Evolutionary conservation across 2,113 vertebrate genomes (phyloP).

Genomic region (Poeciliopsis prolifica): DNA sequence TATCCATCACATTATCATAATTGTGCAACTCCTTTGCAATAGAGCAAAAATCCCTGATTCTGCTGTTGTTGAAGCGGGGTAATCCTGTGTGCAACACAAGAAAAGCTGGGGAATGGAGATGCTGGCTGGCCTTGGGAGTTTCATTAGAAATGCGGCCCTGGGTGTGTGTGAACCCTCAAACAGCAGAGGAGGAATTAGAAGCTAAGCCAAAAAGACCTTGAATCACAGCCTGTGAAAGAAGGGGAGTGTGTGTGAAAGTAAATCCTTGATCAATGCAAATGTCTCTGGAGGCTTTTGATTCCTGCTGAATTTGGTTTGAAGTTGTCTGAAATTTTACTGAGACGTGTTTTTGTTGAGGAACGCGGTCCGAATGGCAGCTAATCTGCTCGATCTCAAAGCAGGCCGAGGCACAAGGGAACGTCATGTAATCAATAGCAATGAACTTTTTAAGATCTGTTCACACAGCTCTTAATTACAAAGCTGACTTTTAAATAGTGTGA

Average conservation of each 20-base stretch:
- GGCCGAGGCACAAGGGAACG: slow-evolving; percentile 58
- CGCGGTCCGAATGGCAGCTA: slow-evolving; percentile 51
- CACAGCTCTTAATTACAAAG: slow-evolving; percentile 62
- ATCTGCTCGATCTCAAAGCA: slow-evolving; percentile 57
- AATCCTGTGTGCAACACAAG: slow-evolving; percentile 62
- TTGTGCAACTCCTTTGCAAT: slow-evolving; percentile 36
- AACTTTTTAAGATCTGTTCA: slow-evolving; percentile 67
- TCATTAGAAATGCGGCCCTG: slow-evolving; percentile 77
- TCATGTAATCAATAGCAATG: slow-evolving; percentile 63
- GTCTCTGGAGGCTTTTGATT: slow-evolving; percentile 66
- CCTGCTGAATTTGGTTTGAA: slow-evolving; percentile 65
- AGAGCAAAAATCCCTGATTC: slow-evolving; percentile 30
- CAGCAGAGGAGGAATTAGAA: slow-evolving; percentile 78
- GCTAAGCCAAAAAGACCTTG: slow-evolving; percentile 80
- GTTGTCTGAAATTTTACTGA: slow-evolving; percentile 72
- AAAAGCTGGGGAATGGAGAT: slow-evolving; percentile 59
- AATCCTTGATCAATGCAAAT: slow-evolving; percentile 78
- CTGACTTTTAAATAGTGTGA: slow-evolving; percentile 58
- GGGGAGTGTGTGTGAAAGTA: slow-evolving; percentile 73
- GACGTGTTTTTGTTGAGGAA: slow-evolving; percentile 71
- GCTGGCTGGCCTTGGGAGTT: slow-evolving; percentile 69
- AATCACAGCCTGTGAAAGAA: slow-evolving; percentile 74
- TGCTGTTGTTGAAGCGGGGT: slow-evolving; percentile 58
- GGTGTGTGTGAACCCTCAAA: slow-evolving; percentile 70
- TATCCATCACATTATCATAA: slow-evolving; percentile 30